Evolutionary conservation across 2,797 vertebrate genomes (phyloP), one percentile per base, ranked within the genome.

Genomic region (Notamacropus eugenii): DNA sequence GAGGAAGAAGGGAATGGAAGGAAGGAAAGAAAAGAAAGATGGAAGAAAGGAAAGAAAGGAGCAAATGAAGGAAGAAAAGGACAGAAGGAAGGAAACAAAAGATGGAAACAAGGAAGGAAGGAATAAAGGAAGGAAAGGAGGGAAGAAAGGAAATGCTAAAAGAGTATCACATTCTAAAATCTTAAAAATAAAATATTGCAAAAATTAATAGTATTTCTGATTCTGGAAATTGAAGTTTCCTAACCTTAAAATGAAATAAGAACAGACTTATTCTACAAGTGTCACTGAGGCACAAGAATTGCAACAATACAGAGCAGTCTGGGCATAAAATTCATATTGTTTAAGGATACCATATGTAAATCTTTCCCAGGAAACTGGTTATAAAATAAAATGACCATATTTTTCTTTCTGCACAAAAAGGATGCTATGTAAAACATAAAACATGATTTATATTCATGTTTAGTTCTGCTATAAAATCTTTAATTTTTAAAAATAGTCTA

Each of bases 381-480:
- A 91, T 54, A 34, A 91, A 54, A 55, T 91, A 54, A 52, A 91
- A 91, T 91, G 50, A 91, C 16, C 52, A 91, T 91, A 91, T 91
- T 91, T 91, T 91, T 54, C 16, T 55, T 55, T 91, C 90, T 34
- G 6, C 6, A 29, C 28, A 29, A 34, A 90, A 52, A 34, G 6
- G 52, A 91, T 91, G 28, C 40, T 46, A 40, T 91, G 90, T 91
- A 91, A 91, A 91, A 54, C 4, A 54, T 52, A 82, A 74, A 91
- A 55, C 54, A 54, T 91, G 54, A 90, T 90, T 52, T 90, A 52
- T 54, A 90, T 91, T 91, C 90, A 54, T 91, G 50, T 91, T 91
- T 31, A 54, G 50, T 34, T 91, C 28, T 91, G 50, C 54, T 34
- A 91, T 90, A 91, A 91, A 91, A 91, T 29, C 90, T 91, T 55